A percentile compares a stretch with the other conserved stretches of the same genome.
phyloP scores from a whole-genome alignment of 2,888 invertebrate species.

The Tortrix viridana region DNA sequence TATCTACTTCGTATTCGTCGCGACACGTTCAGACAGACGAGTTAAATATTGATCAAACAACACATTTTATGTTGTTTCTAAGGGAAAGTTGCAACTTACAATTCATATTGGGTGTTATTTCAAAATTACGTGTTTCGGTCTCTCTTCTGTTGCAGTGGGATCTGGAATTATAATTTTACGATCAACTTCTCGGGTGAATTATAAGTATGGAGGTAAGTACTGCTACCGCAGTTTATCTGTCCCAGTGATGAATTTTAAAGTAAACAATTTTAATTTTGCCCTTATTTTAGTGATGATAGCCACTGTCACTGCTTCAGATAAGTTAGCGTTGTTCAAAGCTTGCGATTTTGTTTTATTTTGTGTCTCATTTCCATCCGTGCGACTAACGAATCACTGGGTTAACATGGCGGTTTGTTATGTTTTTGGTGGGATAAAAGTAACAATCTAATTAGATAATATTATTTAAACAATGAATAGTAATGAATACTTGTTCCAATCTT shows the following conservation, averaged over 20 bases:
- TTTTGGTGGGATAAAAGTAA: not conserved
- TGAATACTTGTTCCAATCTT: too few species aligned
- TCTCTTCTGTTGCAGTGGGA: slow-evolving; percentile 33
- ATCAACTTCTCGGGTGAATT: slow-evolving; percentile 19
- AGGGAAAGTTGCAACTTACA: slow-evolving; percentile 62
- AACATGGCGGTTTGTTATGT: not conserved
- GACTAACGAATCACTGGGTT: slow-evolving; percentile 5
- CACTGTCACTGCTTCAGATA: slow-evolving; percentile 19
- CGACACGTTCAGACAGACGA: slow-evolving; percentile 68
- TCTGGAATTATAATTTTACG: slow-evolving; percentile 32
- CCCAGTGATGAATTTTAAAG: slow-evolving; percentile 9
- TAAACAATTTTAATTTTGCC: not conserved
- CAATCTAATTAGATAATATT: not conserved
- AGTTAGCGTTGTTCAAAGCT: slow-evolving; percentile 9
- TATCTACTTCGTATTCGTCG: slow-evolving; percentile 68
- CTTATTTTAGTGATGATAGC: not conserved
- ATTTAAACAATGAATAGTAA: not conserved
- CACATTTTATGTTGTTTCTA: slow-evolving; percentile 47
- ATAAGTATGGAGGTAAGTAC: slow-evolving; percentile 32
- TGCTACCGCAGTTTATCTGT: slow-evolving; percentile 20
- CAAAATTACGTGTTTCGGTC: slow-evolving; percentile 37
- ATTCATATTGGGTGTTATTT: slow-evolving; percentile 45
- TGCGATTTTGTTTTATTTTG: slow-evolving; percentile 20
- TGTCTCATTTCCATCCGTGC: not conserved
- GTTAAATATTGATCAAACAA: slow-evolving; percentile 75